Percentiles rank a stretch among this genome's conserved stretches.
These are phyloP conservation scores for Crocuta crocuta DNA, from an alignment of 2,113 vertebrate genomes.

Conservation along the genomic window DNA sequence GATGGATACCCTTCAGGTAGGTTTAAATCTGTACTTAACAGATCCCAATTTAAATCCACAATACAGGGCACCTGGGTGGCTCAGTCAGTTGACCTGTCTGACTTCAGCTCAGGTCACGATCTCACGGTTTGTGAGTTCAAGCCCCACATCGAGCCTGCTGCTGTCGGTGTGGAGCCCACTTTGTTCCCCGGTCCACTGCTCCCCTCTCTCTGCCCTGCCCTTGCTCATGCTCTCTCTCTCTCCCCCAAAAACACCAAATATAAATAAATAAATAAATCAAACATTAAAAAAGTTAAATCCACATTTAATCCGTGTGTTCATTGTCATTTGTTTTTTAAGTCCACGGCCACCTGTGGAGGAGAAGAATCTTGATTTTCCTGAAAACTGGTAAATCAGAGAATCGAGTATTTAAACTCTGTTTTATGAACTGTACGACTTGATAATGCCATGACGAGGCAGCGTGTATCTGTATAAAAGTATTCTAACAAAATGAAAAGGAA, in stretches of 20 bases:
- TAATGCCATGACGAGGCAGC: background rate
- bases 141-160: too few species aligned
- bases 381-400: background rate
- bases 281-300: too few species aligned
- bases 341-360: background rate
- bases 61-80: too few species aligned
- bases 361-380: background rate
- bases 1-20: background rate
- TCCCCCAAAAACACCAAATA: too few species aligned
- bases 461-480: background rate
- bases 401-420: background rate
- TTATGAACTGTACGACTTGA: background rate
- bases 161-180: too few species aligned
- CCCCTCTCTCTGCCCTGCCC: too few species aligned
- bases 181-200: too few species aligned
- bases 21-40: background rate
- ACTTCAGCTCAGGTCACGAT: too few species aligned
- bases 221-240: too few species aligned
- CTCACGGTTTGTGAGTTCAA: too few species aligned
- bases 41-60: background rate
- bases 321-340: background rate
- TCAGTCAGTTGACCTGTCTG: too few species aligned
- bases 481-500: background rate
- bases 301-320: background rate
- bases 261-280: too few species aligned